Conservation (phyloP, 1,140 invertebrate species). For the Pentalonia nigronervosa region DNA sequence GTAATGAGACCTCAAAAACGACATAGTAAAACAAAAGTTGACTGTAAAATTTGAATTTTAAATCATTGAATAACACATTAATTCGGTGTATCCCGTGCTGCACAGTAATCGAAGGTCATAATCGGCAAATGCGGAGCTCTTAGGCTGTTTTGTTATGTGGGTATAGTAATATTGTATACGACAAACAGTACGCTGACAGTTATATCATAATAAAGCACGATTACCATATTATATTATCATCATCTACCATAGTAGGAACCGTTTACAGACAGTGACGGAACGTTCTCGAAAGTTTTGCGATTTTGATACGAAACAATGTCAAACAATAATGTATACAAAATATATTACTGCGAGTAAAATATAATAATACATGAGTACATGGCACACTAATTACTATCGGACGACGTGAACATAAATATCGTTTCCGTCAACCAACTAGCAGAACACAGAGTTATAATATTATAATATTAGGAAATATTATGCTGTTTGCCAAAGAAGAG, state of each 20-base stretch:
- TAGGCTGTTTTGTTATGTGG: too few relatives aligned
- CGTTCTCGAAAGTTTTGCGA: not conserved
- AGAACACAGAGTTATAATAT: not conserved
- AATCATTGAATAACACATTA: too few relatives aligned
- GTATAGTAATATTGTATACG: too few relatives aligned
- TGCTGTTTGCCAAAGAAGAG: too few relatives aligned
- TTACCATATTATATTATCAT: too few relatives aligned
- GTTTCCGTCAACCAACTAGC: not conserved
- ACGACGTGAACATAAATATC: not conserved
- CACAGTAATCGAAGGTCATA: too few relatives aligned
- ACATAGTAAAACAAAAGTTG: too few relatives aligned
- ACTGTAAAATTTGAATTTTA: too few relatives aligned
- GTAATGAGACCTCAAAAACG: not conserved
- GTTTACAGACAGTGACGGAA: not conserved
- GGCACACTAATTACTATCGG: not conserved
- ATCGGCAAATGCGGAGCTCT: too few relatives aligned
- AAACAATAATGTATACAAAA: not conserved
- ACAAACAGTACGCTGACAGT: too few relatives aligned
- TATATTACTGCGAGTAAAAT: not conserved
- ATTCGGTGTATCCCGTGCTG: too few relatives aligned
- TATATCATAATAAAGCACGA: not conserved
- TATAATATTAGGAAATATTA: not conserved
- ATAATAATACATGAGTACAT: too few relatives aligned
- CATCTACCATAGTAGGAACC: not conserved
- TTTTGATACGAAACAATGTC: not conserved